Conservation (phyloP, 2,888 invertebrate genomes). For the Spisula subtruncata region DNA sequence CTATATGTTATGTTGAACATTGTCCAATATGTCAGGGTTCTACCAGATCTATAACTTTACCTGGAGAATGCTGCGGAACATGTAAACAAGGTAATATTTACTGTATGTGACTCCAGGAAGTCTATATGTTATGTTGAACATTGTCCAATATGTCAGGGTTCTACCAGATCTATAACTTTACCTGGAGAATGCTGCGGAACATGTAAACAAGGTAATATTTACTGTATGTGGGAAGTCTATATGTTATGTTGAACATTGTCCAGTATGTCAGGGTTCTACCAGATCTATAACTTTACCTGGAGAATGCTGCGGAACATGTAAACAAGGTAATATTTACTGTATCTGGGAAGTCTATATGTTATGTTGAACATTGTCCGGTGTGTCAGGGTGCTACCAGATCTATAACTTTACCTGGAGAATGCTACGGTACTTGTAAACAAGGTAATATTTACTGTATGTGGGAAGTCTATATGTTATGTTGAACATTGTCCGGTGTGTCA, state of each 20-base stretch:
- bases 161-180: constrained; percentile 62
- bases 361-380: constrained; percentile 79
- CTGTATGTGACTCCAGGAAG: constrained; percentile 79
- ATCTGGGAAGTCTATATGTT: constrained; percentile 80
- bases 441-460: constrained; percentile 83
- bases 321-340: too few species aligned
- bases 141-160: constrained; percentile 80
- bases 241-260: constrained; percentile 82
- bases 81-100: constrained; percentile 81
- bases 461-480: constrained; percentile 79
- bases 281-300: constrained; percentile 65
- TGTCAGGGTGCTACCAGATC: constrained; percentile 75
- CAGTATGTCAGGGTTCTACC: constrained; percentile 76
- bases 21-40: constrained; percentile 81
- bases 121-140: constrained; percentile 79
- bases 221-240: constrained; percentile 79
- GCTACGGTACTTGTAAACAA: constrained; percentile 81
- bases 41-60: constrained; percentile 59
- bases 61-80: constrained; percentile 81
- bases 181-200: constrained; percentile 81
- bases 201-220: constrained; percentile 80
- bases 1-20: constrained; percentile 79
- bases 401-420: constrained; percentile 72
- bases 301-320: constrained; percentile 82
- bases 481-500: constrained; percentile 81